Evolutionary conservation across 2,888 invertebrate species (phyloP).

Genomic region (Sialis fuliginosa): DNA sequence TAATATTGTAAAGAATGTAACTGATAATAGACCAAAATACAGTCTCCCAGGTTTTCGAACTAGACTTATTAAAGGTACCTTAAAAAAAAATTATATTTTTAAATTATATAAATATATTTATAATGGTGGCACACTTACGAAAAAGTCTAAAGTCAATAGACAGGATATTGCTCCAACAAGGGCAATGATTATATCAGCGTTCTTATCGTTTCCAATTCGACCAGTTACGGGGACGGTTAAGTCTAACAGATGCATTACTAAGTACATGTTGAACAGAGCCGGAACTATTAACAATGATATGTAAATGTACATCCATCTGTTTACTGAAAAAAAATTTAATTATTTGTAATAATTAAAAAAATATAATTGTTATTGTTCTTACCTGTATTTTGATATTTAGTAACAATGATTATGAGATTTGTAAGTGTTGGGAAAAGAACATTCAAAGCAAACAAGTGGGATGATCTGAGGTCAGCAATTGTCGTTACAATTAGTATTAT

Average conservation of each 20-base stretch:
- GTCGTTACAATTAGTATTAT: constrained; percentile 17
- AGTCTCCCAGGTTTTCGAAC: neutral
- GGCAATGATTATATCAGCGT: neutral
- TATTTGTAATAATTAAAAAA: neutral
- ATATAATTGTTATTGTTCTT: constrained; percentile 5
- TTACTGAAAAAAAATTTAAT: neutral
- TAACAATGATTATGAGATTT: constrained; percentile 15
- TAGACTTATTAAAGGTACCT: neutral
- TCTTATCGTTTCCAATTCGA: neutral
- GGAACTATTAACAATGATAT: neutral
- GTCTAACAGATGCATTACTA: neutral
- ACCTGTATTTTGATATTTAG: constrained; percentile 16
- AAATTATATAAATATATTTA: neutral
- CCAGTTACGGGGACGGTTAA: constrained; percentile 2
- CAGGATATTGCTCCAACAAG: neutral
- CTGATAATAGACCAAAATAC: neutral
- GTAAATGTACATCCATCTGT: constrained; percentile 2
- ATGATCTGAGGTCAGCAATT: constrained; percentile 17
- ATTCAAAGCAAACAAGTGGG: constrained; percentile 19
- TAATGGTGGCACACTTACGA: neutral
- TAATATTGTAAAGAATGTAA: neutral
- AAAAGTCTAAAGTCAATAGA: neutral
- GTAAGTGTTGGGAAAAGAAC: constrained; percentile 19
- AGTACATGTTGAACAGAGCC: neutral
- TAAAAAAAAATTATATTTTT: neutral